A percentile compares a stretch with the other conserved stretches of the same genome.
Evolutionary conservation across 2,113 vertebrate genomes (phyloP).

Genomic region (Macroglossus sobrinus): DNA sequence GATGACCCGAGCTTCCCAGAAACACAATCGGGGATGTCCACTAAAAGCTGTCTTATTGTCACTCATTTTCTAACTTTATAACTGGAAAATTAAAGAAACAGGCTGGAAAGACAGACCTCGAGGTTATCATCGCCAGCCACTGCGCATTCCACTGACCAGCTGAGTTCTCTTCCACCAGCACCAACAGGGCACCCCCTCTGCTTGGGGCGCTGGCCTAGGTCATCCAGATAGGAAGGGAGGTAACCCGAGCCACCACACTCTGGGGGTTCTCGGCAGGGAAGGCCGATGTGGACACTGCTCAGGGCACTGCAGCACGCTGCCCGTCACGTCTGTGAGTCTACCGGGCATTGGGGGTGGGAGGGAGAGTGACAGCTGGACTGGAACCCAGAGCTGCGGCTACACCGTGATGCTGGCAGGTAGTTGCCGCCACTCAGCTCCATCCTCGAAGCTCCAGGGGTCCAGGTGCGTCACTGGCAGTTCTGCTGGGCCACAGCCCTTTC

Average conservation of each 20-base stretch:
- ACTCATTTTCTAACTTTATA: background rate
- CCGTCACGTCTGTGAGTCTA: rapidly evolving
- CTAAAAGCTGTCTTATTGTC: background rate
- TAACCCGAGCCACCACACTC: background rate
- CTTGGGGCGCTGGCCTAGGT: background rate
- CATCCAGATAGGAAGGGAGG: background rate
- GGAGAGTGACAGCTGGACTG: no score
- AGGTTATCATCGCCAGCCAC: background rate
- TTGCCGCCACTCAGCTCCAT: background rate
- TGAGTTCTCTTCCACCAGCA: background rate
- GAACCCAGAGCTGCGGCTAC: background rate
- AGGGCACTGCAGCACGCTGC: rapidly evolving
- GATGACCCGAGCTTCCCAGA: background rate
- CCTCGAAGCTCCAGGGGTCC: background rate
- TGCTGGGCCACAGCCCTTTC: slow-evolving; percentile 48
- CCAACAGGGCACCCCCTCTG: no score
- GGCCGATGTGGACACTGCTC: background rate
- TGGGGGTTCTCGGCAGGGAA: background rate
- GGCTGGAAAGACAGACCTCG: background rate
- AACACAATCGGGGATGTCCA: background rate
- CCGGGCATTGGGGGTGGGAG: background rate
- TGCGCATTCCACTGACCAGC: background rate
- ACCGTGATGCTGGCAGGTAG: background rate
- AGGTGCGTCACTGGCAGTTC: background rate
- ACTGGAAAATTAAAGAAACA: background rate